Conservation (phyloP, 1,140 invertebrate genomes). For the Eciton burchellii region DNA sequence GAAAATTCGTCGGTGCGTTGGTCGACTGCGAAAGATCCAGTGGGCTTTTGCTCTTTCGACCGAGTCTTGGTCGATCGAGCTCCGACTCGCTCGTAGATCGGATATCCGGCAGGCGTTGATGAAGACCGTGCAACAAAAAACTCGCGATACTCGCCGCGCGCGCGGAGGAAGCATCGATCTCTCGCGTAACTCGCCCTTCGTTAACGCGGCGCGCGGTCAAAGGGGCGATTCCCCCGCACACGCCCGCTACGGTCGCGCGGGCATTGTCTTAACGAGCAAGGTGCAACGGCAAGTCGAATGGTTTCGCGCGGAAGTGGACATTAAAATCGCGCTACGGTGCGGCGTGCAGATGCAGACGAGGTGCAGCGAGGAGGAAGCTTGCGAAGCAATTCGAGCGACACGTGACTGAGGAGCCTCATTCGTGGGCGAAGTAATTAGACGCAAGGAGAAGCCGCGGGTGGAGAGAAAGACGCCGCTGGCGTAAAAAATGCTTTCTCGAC, state of each 20-base stretch:
- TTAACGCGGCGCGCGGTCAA: background rate
- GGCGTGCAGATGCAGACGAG: constrained; percentile 57
- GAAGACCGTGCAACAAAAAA: background rate
- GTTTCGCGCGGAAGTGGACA: constrained; percentile 27
- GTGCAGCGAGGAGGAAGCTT: constrained; percentile 50
- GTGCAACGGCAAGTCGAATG: background rate
- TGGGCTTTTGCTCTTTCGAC: background rate
- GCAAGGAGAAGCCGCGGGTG: constrained; percentile 59
- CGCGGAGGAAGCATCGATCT: background rate
- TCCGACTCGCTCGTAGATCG: background rate
- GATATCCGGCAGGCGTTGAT: background rate
- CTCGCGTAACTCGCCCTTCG: background rate
- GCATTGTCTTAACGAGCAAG: constrained; percentile 34
- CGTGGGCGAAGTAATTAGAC: constrained; percentile 73
- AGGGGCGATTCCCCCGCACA: background rate
- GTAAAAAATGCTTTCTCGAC: constrained; percentile 76
- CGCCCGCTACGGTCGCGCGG: constrained; percentile 6
- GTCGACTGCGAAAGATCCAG: background rate
- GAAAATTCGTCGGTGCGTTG: no score
- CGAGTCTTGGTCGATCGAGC: background rate
- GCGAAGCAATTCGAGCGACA: constrained; percentile 60
- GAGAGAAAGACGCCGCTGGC: constrained; percentile 52
- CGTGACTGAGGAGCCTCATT: constrained; percentile 52
- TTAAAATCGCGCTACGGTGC: constrained; percentile 43
- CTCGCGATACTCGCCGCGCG: background rate